These are phyloP conservation scores for Philhelius pedissequus DNA, from an alignment of 2,888 invertebrate species.

Conservation along the genomic window DNA sequence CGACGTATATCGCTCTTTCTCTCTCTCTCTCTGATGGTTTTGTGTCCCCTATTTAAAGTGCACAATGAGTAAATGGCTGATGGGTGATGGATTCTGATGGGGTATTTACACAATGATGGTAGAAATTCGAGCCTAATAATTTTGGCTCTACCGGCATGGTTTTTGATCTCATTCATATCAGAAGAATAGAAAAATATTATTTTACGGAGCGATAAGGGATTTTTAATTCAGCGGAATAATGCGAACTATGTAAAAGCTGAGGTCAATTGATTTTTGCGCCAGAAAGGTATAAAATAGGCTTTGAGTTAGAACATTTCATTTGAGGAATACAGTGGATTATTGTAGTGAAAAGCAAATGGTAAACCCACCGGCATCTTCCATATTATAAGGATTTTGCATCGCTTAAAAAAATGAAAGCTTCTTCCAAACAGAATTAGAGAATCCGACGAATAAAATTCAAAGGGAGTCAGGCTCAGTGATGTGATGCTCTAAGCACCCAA, in stretches of 20 bases:
- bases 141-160: neutral
- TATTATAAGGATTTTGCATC: neutral
- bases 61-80: neutral
- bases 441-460: no score
- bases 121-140: constrained; percentile 3
- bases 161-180: neutral
- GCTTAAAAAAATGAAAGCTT: no score
- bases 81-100: neutral
- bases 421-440: no score
- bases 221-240: neutral
- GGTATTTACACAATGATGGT: neutral
- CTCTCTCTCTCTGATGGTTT: neutral
- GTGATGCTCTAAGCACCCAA: no score
- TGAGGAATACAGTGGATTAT: neutral
- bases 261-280: neutral
- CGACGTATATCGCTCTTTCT: neutral
- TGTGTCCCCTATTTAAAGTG: neutral
- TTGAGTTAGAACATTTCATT: neutral
- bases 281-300: neutral
- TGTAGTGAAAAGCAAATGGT: neutral
- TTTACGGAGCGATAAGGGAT: neutral
- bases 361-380: neutral
- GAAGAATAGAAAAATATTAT: neutral
- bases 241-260: neutral
- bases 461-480: no score